phyloP scores from a whole-genome alignment of 2,113 vertebrate genomes.

The Synodontis membranacea region DNA sequence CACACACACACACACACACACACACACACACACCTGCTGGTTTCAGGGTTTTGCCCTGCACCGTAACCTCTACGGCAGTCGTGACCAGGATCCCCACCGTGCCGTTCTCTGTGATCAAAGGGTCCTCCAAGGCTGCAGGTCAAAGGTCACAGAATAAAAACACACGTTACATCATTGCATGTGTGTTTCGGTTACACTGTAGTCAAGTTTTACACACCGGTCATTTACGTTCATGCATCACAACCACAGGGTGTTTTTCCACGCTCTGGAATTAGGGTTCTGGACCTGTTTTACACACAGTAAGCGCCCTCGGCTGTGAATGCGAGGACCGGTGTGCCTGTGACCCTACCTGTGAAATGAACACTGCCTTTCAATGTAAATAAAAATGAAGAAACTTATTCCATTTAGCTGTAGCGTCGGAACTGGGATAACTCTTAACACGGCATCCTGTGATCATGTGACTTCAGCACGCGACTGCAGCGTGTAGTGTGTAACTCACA shows the following conservation, averaged over 20 bases:
- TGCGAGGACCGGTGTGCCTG: neutral
- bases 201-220: neutral
- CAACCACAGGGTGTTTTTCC: neutral
- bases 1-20: constrained; percentile 61
- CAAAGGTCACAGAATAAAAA: constrained; percentile 24
- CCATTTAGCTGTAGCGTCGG: neutral
- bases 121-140: constrained; percentile 68
- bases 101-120: constrained; percentile 82
- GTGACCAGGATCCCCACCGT: constrained; percentile 92
- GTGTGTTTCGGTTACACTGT: neutral
- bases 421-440: neutral
- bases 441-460: neutral
- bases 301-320: neutral
- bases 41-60: constrained; percentile 84
- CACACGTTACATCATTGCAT: neutral
- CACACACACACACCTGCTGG: constrained; percentile 82
- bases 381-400: neutral
- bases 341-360: neutral
- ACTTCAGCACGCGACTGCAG: neutral
- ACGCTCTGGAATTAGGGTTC: neutral
- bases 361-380: neutral
- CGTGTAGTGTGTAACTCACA: constrained; percentile 68
- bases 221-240: neutral
- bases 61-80: constrained; percentile 87
- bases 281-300: neutral